Conservation (phyloP, 2,888 invertebrate genomes). For the Andrena bicolor region DNA sequence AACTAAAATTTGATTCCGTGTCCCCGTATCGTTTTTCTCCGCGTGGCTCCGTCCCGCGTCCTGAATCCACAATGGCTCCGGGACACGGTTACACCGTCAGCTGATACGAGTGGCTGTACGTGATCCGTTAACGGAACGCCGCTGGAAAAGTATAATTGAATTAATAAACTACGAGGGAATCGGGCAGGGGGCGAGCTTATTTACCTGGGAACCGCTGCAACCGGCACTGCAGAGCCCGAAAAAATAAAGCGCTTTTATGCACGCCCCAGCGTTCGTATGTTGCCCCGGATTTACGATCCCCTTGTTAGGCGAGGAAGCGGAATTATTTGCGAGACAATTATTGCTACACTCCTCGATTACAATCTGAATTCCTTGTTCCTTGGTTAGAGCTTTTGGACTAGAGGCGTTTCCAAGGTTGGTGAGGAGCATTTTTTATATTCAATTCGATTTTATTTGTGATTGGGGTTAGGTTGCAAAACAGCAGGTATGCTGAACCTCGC, state of each 20-base stretch:
- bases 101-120: conserved; percentile 61
- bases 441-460: no score
- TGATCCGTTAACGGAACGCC: conserved; percentile 49
- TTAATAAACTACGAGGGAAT: conserved; percentile 58
- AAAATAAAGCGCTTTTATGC: conserved; percentile 2
- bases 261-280: background rate
- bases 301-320: background rate
- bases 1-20: conserved; percentile 51
- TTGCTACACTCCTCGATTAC: background rate
- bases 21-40: conserved; percentile 46
- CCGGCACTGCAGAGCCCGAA: conserved; percentile 32
- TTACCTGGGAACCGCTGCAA: conserved; percentile 40
- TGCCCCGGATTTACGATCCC: background rate
- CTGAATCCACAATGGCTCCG: conserved; percentile 57
- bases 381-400: background rate
- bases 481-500: no score
- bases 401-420: background rate
- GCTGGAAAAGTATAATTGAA: conserved; percentile 58
- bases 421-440: no score
- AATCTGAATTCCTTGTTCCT: background rate
- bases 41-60: conserved; percentile 40
- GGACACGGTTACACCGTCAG: conserved; percentile 55
- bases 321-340: background rate
- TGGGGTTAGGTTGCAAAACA: no score
- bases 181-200: conserved; percentile 44